Base-by-base conservation (phyloP, 2,888 invertebrate species). In the Torymus aiolomorphi region DNA sequence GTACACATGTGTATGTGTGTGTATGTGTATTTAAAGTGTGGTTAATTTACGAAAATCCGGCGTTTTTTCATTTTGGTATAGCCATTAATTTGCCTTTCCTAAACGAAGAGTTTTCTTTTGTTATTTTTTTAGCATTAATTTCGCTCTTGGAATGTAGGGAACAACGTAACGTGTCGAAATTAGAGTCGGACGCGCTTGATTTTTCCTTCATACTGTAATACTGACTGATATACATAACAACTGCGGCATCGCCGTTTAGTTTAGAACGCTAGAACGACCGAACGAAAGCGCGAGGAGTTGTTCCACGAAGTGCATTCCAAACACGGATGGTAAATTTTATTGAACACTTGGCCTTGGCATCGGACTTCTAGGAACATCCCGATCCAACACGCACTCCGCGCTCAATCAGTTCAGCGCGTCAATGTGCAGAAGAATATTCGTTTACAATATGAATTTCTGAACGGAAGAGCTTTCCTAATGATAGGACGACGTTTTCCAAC, bases 111-210 rank as follows among this genome's bases (percentile, higher is more conserved):
- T 42, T 42, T 42, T 42, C 42, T 42, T 42, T 42, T 42, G 42
- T 42, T 42, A 42, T 42, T 10, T 42, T 14, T 62, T 80, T 74
- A 76, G 62, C 72, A 73, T 73, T 65, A 65, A 87, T 85, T 84
- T 86, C 87, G 73, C 75, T 83, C 83, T 83, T 88, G 89, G 89
- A 90, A 90, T 90, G 89, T 89, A 86, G 85, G 87, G 83, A 82
- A 85, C 85, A 84, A 86, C 82, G 86, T 84, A 85, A 84, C 75
- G 72, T 80, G 72, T 81, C 73, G 78, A 83, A 82, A 82, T 83
- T 83, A 84, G 74, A 72, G 81, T 82, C 72, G 79, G 80, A 84
- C 81, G 80, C 82, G 83, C 85, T 80, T 83, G 82, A 83, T 85
- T 86, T 42, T 85, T 83, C 52, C 69, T 81, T 82, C 85, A 86